phyloP scores from a whole-genome alignment of 2,113 vertebrate species.

The Camelus bactrianus region DNA sequence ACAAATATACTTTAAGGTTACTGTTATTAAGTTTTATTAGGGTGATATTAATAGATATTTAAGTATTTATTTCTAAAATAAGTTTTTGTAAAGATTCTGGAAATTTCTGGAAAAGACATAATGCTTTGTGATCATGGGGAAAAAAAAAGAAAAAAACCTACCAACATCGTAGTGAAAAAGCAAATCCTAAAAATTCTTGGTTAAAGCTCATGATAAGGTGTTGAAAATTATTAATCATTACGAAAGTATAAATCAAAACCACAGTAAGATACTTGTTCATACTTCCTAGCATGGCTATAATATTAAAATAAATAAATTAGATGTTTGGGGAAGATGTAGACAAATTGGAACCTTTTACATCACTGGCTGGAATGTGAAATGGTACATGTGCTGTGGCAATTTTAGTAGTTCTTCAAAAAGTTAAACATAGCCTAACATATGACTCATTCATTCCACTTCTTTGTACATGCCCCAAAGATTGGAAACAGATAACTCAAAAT shows the following conservation, averaged over 20 bases:
- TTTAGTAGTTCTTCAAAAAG: neutral
- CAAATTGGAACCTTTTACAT: neutral
- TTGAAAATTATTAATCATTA: neutral
- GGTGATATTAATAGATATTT: neutral
- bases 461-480: neutral
- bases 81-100: neutral
- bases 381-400: neutral
- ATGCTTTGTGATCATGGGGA: neutral
- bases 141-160: neutral
- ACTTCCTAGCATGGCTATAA: neutral
- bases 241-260: neutral
- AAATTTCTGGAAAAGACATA: neutral
- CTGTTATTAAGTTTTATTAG: neutral
- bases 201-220: neutral
- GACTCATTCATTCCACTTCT: neutral
- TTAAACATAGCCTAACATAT: neutral
- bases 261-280: neutral
- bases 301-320: neutral
- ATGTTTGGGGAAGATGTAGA: neutral
- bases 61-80: neutral
- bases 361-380: neutral
- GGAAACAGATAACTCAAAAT: neutral
- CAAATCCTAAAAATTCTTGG: neutral
- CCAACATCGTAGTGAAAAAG: neutral
- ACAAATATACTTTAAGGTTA: neutral